Conservation (phyloP, 2,888 invertebrate species). For the Thereva unica region DNA sequence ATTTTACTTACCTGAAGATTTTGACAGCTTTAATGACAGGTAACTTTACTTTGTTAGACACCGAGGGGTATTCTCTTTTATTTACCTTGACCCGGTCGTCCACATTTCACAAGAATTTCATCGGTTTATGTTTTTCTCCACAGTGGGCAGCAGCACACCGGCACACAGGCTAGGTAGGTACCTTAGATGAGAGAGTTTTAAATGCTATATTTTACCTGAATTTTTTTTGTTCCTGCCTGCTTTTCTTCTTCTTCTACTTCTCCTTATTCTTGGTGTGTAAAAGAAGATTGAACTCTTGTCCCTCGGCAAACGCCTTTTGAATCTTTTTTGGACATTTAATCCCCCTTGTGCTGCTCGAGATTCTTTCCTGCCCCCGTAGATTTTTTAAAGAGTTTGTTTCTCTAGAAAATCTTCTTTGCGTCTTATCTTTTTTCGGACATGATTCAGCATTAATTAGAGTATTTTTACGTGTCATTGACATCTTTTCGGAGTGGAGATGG, state of each 20-base stretch:
- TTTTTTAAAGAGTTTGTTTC: neutral
- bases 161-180: no score
- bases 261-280: no score
- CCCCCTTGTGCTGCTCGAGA: no score
- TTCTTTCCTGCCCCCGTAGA: neutral
- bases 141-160: no score
- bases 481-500: slow-evolving; percentile 15
- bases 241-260: no score
- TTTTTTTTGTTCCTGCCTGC: no score
- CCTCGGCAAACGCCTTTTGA: no score
- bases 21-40: neutral
- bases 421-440: slow-evolving; percentile 12
- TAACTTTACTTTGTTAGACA: slow-evolving; percentile 5
- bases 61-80: slow-evolving; percentile 7
- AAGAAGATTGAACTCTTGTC: no score
- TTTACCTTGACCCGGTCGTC: slow-evolving; percentile 28
- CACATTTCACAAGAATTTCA: slow-evolving; percentile 10
- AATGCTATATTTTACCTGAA: no score
- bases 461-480: slow-evolving; percentile 32
- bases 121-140: slow-evolving; percentile 4
- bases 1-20: slow-evolving; percentile 6
- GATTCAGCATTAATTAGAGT: slow-evolving; percentile 33
- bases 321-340: no score
- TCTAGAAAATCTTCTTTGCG: slow-evolving; percentile 9
- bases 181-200: no score